These are phyloP conservation scores for Dryas iulia DNA, from an alignment of 1,140 invertebrate species.

Conservation along the genomic window DNA sequence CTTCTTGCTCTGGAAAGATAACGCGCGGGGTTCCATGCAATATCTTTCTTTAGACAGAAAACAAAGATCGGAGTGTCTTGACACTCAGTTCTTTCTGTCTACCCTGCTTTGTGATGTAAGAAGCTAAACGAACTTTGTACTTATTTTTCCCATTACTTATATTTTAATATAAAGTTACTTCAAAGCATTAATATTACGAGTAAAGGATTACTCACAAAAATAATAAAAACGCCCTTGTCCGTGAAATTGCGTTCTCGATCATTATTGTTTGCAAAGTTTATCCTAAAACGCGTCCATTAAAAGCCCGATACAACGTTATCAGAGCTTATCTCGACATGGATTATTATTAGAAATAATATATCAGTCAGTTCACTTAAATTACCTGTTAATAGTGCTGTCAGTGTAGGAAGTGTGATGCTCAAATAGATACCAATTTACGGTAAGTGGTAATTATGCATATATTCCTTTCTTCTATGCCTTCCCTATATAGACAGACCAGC, in stretches of 20 bases:
- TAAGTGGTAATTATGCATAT: background rate
- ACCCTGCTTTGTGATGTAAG: too few species aligned
- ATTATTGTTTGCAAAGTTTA: constrained; percentile 39
- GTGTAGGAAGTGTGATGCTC: background rate
- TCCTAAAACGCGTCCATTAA: constrained; percentile 38
- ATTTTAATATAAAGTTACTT: background rate
- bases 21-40: too few species aligned
- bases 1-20: too few species aligned
- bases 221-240: constrained; percentile 31
- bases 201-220: background rate
- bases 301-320: constrained; percentile 42
- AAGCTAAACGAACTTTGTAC: too few species aligned
- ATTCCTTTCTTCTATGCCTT: too few species aligned
- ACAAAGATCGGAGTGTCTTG: too few species aligned
- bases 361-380: constrained; percentile 15
- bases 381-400: constrained; percentile 6
- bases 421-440: background rate
- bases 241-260: constrained; percentile 38
- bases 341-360: constrained; percentile 40
- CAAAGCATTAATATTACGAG: background rate
- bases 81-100: too few species aligned
- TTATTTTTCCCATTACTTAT: too few species aligned
- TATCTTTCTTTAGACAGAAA: too few species aligned
- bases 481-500: too few species aligned
- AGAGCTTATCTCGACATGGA: constrained; percentile 39